Evolutionary conservation across 2,113 vertebrate species (phyloP).

Genomic region (Pelecanoides urinatrix): DNA sequence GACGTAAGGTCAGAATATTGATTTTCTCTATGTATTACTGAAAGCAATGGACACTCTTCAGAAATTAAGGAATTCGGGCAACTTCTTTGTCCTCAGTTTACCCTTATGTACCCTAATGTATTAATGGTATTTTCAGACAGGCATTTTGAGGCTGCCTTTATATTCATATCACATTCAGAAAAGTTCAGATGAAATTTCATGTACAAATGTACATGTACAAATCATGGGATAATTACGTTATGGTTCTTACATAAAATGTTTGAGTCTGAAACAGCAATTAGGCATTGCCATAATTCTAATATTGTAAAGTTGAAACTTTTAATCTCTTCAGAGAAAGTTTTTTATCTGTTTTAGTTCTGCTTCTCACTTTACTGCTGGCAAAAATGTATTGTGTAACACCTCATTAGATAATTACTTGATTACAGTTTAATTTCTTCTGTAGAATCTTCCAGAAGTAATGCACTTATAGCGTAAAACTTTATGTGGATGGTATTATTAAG

Average conservation of each 20-base stretch:
- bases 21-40: background rate
- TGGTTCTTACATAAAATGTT: background rate
- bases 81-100: background rate
- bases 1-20: background rate
- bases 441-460: conserved; percentile 14
- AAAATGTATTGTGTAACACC: conserved; percentile 6
- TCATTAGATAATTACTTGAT: conserved; percentile 55
- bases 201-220: background rate
- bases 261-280: background rate
- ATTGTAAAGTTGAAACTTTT: background rate
- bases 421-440: conserved; percentile 27
- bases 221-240: background rate
- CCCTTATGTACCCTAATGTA: background rate
- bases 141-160: background rate
- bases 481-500: background rate
- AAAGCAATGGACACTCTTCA: background rate
- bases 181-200: background rate
- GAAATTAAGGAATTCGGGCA: background rate
- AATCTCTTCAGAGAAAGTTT: background rate
- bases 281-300: background rate
- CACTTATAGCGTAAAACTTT: background rate
- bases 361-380: background rate
- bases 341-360: background rate
- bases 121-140: background rate
- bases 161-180: background rate